Evolutionary conservation across 2,888 invertebrate genomes (phyloP), one percentile per base, ranked within the genome.

Genomic region (Heliconius sara): DNA sequence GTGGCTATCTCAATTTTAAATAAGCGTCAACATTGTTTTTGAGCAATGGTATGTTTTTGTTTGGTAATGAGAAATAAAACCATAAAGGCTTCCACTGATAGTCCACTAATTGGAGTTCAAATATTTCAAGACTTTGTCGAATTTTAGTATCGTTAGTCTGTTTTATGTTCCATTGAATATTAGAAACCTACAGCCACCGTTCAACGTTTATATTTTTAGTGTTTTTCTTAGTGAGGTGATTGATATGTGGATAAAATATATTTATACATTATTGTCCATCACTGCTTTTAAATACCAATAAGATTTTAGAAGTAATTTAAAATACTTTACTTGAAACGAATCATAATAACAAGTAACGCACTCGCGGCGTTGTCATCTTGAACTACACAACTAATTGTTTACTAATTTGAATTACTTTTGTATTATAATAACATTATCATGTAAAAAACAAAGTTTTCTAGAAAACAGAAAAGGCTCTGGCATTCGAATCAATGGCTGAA

Each of bases 1-100:
- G 80, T 80, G 65, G 76, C 79, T 75, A 83, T 85, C 83, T 82
- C 78, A 85, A 85, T 85, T 86, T 84, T 79, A 84, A 85, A 86
- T 85, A 83, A 85, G 84, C 79, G 79, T 81, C 82, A 83, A 82
- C 81, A 82, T 84, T 80, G 83, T 83, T 83, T 82, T 79, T 77
- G 77, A 82, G 80, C 82, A 76, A 82, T 80, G 84, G 83, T 81
- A 85, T 84, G 84, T 84, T 83, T 84, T 84, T 82, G 80, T 80
- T 83, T 79, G 79, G 77, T 81, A 83, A 72, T 83, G 82, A 82
- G 78, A 80, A 79, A 75, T 81, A 76, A 77, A 81, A 79, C 78
- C 83, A 80, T 80, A 78, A 74, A 77, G 74, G 71, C 78, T 72
- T 66, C 78, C 66, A 78, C 34, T 76, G 77, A 76, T 67, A 79